Base-by-base conservation (phyloP, 2,888 invertebrate genomes). In the Antitype chi region DNA sequence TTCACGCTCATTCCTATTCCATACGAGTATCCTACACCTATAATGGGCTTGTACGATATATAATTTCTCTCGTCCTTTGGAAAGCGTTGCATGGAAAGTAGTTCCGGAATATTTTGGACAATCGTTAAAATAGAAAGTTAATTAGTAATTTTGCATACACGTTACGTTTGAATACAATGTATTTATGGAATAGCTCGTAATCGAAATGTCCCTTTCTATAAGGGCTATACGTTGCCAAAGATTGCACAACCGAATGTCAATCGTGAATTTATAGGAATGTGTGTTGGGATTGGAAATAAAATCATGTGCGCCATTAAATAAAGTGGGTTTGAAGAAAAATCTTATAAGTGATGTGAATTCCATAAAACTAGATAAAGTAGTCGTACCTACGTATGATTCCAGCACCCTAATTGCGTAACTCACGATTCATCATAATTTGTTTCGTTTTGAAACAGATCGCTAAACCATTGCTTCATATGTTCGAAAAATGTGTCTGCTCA, bases 61-160 rank as follows among this genome's bases (percentile, higher is more conserved):
- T 96, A 94, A 95, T 96, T 96, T 96, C 96, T 93, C 96, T 94
- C 90, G 95, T 94, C 96, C 95, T 94, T 95, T 94, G 92, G 96
- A 96, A 96, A 96, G 96, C 91, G 91, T 78, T 84, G 84, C 85
- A 91, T 94, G 93, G 96, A 96, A 96, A 96, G 96, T 94, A 90
- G 92, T 93, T 93, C 93, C 94, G 94, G 94, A 93, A 95, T 94
- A 94, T 95, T 96, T 95, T 94, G 94, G 92, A 85, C 93, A 91
- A 93, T 93, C 95, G 91, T 94, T 95, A 91, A 93, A 94, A 93
- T 92, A 94, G 95, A 95, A 95, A 95, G 95, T 94, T 91, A 92
- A 94, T 94, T 93, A 93, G 84, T 88, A 82, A 75, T 84, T 88
- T 87, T 87, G 83, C 73, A 87, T 85, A 84, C 86, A 85, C 74